Evolutionary conservation across 2,888 invertebrate species (phyloP).

Genomic region (Oscheius onirici): DNA sequence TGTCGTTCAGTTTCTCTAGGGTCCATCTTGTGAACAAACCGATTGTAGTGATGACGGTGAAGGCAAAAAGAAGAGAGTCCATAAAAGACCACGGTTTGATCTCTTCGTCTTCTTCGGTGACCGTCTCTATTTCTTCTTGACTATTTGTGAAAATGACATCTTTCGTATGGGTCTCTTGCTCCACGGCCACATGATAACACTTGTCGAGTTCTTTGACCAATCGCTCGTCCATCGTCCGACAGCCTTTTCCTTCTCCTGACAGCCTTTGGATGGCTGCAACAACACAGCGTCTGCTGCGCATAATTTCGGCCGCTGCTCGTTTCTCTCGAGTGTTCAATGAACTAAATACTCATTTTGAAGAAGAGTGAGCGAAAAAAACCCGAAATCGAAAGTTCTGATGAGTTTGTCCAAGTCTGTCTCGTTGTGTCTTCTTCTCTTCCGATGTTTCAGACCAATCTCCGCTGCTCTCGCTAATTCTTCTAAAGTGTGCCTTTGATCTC

Average conservation of each 20-base stretch:
- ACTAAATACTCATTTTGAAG: conserved; percentile 37
- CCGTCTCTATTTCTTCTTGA: conserved; percentile 49
- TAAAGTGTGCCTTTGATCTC: not conserved
- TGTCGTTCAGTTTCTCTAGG: too few species aligned
- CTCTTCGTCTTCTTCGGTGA: conserved; percentile 39
- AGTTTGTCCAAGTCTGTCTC: conserved; percentile 39
- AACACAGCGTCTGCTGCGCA: conserved; percentile 62
- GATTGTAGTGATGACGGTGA: conserved; percentile 70
- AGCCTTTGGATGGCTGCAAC: conserved; percentile 51
- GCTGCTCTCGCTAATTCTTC: conserved; percentile 21
- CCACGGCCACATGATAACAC: conserved; percentile 59
- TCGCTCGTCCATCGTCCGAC: conserved; percentile 41
- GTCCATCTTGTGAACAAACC: conserved; percentile 49
- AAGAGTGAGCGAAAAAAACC: not conserved
- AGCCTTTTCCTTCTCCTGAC: conserved; percentile 41
- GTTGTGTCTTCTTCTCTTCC: conserved; percentile 42
- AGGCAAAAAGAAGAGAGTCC: conserved; percentile 66
- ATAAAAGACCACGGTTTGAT: conserved; percentile 63
- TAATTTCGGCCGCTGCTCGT: conserved; percentile 59
- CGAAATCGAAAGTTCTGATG: conserved; percentile 26
- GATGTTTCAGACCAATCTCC: conserved; percentile 38
- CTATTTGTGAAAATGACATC: conserved; percentile 50
- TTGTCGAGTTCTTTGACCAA: conserved; percentile 52
- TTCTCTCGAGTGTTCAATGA: conserved; percentile 40
- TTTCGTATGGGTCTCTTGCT: conserved; percentile 53